Evolutionary conservation across 2,113 vertebrate species (phyloP), one percentile per base, ranked within the genome.

Genomic region (Pseudolaguvia tuberculata): DNA sequence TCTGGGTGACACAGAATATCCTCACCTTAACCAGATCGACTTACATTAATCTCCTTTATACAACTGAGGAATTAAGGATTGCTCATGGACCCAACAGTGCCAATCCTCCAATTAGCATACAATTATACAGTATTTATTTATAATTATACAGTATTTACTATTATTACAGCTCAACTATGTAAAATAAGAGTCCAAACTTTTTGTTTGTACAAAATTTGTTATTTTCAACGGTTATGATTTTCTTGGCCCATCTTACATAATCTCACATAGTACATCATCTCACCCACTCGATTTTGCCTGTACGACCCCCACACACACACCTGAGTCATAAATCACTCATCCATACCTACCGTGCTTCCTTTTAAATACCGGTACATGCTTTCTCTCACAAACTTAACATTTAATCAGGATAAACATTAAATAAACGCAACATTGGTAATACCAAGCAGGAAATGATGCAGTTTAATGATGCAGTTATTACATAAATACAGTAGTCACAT

Each of bases 281-380:
- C 65, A 11, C 52, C 42, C 63, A 57, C 57, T 11, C 10, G 9
- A 2, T 21, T 23, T 17, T 31, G 35, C 31, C n/a, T 65, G 23
- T 63, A 66, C 45, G 53, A 76, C 31, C 45, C 48, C 45, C n/a
- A n/a, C n/a, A n/a, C n/a, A 53, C 65, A 55, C 65, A 48, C 45
- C 65, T 48, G 55, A 48, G 45, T 69, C 74, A 69, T 69, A 69
- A 68, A 68, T 68, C 63, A 76, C 42, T 39, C 68, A 23, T 42
- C 57, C 71, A 17, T 39, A n/a, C n/a, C 10, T 42, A 13, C 50
- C 42, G 51, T 55, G 62, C 51, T 21, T 42, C n/a, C 13, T 67
- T 47, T 9, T 15, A n/a, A 65, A 6, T 45, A n/a, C n/a, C n/a
- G n/a, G n/a, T n/a, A 39, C 58, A 63, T 51, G 17, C 18, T 29